Evolutionary conservation across 2,888 invertebrate species (phyloP).

Genomic region (Lasioglossum vierecki): DNA sequence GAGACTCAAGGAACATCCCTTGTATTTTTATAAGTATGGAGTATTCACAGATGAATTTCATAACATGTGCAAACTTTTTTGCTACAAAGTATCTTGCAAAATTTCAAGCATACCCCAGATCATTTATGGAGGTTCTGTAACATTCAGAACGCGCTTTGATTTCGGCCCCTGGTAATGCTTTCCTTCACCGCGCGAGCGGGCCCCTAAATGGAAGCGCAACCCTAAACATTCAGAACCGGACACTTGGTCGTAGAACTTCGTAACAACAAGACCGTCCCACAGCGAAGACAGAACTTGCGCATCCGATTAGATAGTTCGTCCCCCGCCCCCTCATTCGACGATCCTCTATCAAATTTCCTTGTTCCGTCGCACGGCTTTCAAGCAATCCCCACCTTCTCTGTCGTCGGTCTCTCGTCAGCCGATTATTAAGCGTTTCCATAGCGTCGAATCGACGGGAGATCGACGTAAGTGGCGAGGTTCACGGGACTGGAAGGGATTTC

Average conservation of each 20-base stretch:
- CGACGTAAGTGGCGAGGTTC: slow-evolving; percentile 47
- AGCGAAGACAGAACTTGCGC: slow-evolving; percentile 66
- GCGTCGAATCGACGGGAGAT: slow-evolving; percentile 43
- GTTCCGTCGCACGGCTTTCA: background rate
- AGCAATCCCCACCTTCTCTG: background rate
- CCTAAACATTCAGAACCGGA: slow-evolving; percentile 47
- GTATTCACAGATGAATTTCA: too few relatives aligned
- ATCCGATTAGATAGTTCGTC: slow-evolving; percentile 67
- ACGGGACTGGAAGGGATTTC: slow-evolving; percentile 26
- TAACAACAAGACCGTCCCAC: slow-evolving; percentile 43
- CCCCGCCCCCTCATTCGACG: background rate
- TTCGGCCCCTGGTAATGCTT: background rate
- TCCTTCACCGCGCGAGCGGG: slow-evolving; percentile 6
- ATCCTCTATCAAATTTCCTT: background rate
- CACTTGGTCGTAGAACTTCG: slow-evolving; percentile 51
- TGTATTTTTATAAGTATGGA: too few relatives aligned
- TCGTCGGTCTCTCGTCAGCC: slow-evolving; percentile 36
- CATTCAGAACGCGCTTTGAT: background rate
- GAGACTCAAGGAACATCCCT: too few relatives aligned
- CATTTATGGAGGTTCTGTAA: background rate
- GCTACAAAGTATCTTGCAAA: background rate
- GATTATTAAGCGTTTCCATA: slow-evolving; percentile 74
- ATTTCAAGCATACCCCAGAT: background rate
- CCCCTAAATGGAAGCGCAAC: slow-evolving; percentile 29
- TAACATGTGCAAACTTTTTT: too few relatives aligned